Evolutionary conservation across 2,113 vertebrate species (phyloP).

Genomic region (Xiphophorus couchianus): DNA sequence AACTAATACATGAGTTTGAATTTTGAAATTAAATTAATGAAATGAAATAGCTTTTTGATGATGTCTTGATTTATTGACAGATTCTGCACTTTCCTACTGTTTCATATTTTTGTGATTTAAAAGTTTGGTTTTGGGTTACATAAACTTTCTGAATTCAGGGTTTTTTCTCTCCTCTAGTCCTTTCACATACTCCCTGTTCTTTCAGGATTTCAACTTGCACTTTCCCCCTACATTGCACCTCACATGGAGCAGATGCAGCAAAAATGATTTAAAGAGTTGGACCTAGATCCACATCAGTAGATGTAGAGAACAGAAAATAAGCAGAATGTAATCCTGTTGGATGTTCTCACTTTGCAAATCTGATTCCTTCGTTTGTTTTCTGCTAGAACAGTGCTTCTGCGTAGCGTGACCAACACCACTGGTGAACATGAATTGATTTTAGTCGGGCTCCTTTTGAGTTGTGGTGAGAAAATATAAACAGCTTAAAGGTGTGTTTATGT

Average conservation of each 20-base stretch:
- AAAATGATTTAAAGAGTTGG: not conserved
- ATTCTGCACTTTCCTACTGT: not conserved
- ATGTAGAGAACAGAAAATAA: not conserved
- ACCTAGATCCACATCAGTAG: not conserved
- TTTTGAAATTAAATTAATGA: not conserved
- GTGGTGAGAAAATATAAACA: constrained; percentile 16
- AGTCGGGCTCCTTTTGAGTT: constrained; percentile 9
- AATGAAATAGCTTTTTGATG: not conserved
- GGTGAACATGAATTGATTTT: constrained; percentile 9
- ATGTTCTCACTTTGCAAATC: not conserved
- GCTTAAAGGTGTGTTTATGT: constrained; percentile 15
- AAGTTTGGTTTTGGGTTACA: not conserved
- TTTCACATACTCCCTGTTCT: not conserved
- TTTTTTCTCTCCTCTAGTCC: not conserved
- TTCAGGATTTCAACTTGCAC: not conserved
- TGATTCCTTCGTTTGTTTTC: not conserved
- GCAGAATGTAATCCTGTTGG: not conserved
- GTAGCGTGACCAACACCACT: not conserved
- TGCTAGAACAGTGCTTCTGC: not conserved
- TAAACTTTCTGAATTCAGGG: not conserved
- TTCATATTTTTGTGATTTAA: not conserved
- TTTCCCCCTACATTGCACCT: not conserved
- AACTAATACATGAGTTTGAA: not conserved
- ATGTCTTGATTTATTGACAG: not conserved
- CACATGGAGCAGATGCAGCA: not conserved